Evolutionary conservation across 2,113 vertebrate species (phyloP).

Genomic region (Hypomesus transpacificus): DNA sequence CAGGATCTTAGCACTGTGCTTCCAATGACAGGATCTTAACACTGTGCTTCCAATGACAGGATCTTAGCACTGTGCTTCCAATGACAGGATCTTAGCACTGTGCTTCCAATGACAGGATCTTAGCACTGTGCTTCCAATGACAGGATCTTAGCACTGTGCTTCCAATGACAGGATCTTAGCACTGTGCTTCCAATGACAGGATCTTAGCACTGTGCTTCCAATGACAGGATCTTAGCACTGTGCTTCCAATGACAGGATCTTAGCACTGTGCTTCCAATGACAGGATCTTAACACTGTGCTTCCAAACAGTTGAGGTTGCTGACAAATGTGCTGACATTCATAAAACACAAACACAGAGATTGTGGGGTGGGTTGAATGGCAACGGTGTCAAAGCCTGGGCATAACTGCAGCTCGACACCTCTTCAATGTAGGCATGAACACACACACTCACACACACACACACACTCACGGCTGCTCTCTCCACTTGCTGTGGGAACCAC

Average conservation of each 20-base stretch:
- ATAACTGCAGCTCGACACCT: not conserved
- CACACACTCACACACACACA: not conserved
- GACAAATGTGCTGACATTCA: not conserved
- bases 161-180: no score
- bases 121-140: not conserved
- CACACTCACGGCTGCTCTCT: not conserved
- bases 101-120: no score
- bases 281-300: not conserved
- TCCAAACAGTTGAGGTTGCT: not conserved
- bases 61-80: no score
- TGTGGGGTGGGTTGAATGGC: not conserved
- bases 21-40: not conserved
- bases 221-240: no score
- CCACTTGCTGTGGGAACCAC: slow-evolving; percentile 32
- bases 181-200: no score
- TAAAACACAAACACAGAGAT: not conserved
- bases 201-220: no score
- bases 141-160: no score
- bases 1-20: not conserved
- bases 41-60: no score
- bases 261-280: no score
- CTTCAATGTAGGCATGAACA: not conserved
- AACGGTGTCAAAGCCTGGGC: not conserved
- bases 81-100: no score
- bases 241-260: no score